Evolutionary conservation across 2,888 invertebrate species (phyloP).

Genomic region (Drosophila greeni): DNA sequence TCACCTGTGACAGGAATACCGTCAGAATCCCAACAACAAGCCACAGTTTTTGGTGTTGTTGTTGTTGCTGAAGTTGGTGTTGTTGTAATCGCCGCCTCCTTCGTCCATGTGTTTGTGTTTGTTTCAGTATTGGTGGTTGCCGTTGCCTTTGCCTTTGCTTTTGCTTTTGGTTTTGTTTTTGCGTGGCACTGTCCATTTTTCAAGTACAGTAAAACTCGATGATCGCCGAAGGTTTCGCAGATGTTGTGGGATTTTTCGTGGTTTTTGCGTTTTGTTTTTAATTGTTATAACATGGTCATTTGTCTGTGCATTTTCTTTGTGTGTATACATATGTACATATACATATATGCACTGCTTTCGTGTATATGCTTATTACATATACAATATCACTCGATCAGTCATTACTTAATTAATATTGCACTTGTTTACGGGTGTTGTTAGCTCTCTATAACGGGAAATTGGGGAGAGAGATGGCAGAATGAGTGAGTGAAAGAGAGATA

Average conservation of each 20-base stretch:
- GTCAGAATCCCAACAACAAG: constrained; percentile 40
- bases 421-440: constrained; percentile 45
- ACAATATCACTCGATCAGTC: constrained; percentile 25
- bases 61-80: constrained; percentile 5
- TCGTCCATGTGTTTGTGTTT: constrained; percentile 18
- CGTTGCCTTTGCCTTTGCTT: constrained; percentile 23
- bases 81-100: constrained; percentile 34
- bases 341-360: constrained; percentile 18
- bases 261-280: constrained; percentile 15
- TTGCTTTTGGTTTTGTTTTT: constrained; percentile 15
- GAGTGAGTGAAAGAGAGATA: neutral
- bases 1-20: constrained; percentile 46
- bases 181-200: constrained; percentile 49
- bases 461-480: constrained; percentile 6
- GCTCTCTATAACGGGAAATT: constrained; percentile 21
- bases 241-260: constrained; percentile 18
- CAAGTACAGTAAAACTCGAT: constrained; percentile 44
- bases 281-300: constrained; percentile 46
- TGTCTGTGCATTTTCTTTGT: constrained; percentile 21
- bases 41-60: constrained; percentile 29
- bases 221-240: constrained; percentile 40
- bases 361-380: constrained; percentile 12
- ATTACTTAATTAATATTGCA: constrained; percentile 57
- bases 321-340: constrained; percentile 12
- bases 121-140: constrained; percentile 24